Percentiles rank a stretch among this genome's conserved stretches.
Conservation (phyloP, 2,113 vertebrate species). For the Hippotragus niger region DNA sequence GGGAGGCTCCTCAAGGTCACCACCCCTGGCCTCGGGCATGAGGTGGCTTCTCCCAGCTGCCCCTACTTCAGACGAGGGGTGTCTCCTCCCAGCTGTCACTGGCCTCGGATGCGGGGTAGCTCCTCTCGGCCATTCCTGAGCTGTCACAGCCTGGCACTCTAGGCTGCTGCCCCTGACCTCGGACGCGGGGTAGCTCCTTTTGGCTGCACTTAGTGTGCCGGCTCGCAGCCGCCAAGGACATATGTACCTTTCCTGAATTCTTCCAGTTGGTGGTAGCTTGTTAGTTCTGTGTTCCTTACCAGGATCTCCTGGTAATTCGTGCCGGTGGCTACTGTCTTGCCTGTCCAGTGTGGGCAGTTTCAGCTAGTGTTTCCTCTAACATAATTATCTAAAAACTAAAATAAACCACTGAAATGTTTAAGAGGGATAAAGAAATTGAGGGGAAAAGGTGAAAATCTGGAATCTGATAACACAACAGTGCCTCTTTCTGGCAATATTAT, state of each 20-base stretch:
- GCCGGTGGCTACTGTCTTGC: background rate
- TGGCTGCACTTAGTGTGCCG: fast-evolving
- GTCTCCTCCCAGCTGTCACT: too few species aligned
- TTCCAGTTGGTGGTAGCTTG: background rate
- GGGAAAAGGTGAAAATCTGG: background rate
- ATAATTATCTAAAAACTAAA: background rate
- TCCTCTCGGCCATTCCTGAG: too few species aligned
- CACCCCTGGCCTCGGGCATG: too few species aligned
- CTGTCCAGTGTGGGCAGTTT: background rate
- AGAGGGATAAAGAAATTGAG: background rate
- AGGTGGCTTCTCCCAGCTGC: too few species aligned
- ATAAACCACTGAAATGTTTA: background rate
- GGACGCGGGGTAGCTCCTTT: too few species aligned
- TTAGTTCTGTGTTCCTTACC: background rate
- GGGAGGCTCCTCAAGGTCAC: too few species aligned
- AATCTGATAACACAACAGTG: background rate
- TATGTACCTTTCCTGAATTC: background rate
- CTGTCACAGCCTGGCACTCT: too few species aligned
- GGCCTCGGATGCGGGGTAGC: too few species aligned
- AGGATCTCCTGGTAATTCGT: background rate
- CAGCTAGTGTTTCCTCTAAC: background rate
- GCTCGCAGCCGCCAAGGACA: background rate
- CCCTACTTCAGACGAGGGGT: too few species aligned
- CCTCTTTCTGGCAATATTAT: background rate
- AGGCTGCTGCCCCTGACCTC: too few species aligned